Conservation (phyloP, 2,797 vertebrate species). For the Spondyliosoma cantharus region DNA sequence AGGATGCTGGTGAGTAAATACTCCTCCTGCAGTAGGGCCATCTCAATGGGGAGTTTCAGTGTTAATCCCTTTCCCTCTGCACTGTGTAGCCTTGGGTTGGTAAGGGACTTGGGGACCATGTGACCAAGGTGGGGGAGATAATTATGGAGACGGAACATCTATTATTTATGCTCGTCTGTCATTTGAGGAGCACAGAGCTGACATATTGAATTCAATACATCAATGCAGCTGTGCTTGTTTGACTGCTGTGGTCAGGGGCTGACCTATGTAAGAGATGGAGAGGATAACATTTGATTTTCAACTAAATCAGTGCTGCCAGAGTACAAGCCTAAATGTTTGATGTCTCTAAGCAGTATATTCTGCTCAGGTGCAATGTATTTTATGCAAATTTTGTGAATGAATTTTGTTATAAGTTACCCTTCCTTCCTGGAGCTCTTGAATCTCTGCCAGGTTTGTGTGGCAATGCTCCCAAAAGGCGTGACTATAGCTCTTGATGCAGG, state of each 20-base stretch:
- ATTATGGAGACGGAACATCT: constrained; percentile 74
- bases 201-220: constrained; percentile 61
- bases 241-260: constrained; percentile 17
- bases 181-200: constrained; percentile 64
- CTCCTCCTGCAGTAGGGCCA: constrained; percentile 53
- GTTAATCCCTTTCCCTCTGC: constrained; percentile 58
- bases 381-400: constrained; percentile 47
- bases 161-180: constrained; percentile 79
- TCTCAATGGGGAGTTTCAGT: constrained; percentile 62
- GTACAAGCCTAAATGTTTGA: neutral
- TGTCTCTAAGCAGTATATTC: neutral
- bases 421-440: constrained; percentile 45
- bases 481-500: constrained; percentile 63
- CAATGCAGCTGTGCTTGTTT: constrained; percentile 39
- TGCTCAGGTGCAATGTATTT: constrained; percentile 15
- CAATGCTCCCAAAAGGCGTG: constrained; percentile 62
- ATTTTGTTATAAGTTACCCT: constrained; percentile 43
- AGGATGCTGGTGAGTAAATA: constrained; percentile 60
- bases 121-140: constrained; percentile 71
- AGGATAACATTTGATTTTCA: neutral
- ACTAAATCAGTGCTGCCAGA: constrained; percentile 9
- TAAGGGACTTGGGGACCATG: constrained; percentile 59
- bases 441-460: constrained; percentile 59
- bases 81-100: constrained; percentile 57
- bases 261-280: constrained; percentile 7